These are phyloP conservation scores for Anisognathus igniventris DNA, from an alignment of 2,797 vertebrate species.

Conservation along the genomic window DNA sequence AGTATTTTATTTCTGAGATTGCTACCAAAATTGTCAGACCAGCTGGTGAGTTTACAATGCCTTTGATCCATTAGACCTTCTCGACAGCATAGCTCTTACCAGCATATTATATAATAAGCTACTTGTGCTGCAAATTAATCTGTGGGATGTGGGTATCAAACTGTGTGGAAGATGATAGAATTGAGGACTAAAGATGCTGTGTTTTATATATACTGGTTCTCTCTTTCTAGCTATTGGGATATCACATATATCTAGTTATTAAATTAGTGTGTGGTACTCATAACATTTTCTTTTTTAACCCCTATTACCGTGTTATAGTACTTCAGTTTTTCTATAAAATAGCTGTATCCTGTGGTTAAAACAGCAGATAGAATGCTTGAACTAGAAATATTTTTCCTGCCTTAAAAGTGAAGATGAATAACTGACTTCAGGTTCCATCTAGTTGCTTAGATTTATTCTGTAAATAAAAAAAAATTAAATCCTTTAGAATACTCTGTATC, in stretches of 20 bases:
- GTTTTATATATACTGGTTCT: neutral
- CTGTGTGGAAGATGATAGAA: neutral
- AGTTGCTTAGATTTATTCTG: neutral
- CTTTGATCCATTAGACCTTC: neutral
- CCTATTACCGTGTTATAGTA: neutral
- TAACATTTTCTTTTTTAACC: neutral
- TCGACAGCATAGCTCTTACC: neutral
- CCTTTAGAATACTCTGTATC: neutral
- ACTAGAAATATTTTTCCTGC: neutral
- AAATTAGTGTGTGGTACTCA: neutral
- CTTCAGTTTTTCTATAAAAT: neutral
- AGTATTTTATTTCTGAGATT: neutral
- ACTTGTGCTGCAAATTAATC: neutral
- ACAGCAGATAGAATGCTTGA: neutral
- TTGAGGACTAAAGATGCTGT: neutral
- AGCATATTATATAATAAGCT: neutral
- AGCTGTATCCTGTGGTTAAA: neutral
- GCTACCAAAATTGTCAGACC: neutral
- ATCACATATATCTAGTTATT: neutral
- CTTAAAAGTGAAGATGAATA: neutral
- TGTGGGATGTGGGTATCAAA: neutral
- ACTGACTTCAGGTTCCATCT: neutral
- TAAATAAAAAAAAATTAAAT: neutral
- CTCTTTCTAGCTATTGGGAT: neutral
- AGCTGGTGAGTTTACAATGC: neutral